Evolutionary conservation across 2,888 invertebrate genomes (phyloP).

Genomic region (Pachycephus smyrnensis): DNA sequence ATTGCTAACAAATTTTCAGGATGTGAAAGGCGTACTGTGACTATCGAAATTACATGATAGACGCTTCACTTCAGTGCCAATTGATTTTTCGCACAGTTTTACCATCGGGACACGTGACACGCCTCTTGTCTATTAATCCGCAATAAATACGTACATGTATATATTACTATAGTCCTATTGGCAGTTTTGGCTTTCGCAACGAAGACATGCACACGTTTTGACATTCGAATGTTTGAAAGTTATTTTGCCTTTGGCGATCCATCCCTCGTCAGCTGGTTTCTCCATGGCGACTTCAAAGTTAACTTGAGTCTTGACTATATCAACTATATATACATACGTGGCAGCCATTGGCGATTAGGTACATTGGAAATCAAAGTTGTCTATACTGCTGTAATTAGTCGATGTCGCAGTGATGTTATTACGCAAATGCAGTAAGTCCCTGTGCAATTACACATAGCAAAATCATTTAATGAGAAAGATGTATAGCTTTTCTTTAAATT

Average conservation of each 20-base stretch:
- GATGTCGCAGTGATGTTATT: neutral
- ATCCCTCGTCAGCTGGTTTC: constrained; percentile 8
- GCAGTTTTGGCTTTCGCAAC: constrained; percentile 21
- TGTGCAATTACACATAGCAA: neutral
- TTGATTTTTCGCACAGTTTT: neutral
- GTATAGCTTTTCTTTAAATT: neutral
- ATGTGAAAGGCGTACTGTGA: neutral
- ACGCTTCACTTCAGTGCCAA: neutral
- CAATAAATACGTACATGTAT: neutral
- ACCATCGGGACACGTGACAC: neutral
- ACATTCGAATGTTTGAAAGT: constrained; percentile 24
- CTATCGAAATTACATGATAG: neutral
- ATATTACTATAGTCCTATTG: neutral
- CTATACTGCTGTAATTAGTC: neutral
- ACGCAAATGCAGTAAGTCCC: neutral
- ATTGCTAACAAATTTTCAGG: neutral
- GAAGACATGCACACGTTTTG: constrained; percentile 15
- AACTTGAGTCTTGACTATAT: neutral
- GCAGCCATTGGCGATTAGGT: neutral
- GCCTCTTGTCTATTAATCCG: neutral
- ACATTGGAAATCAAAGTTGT: neutral
- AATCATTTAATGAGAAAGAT: neutral
- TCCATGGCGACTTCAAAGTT: constrained; percentile 8
- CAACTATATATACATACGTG: neutral
- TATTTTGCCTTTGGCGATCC: constrained; percentile 13